A percentile compares a stretch with the other conserved stretches of the same genome.
Conservation (phyloP, 2,797 vertebrate genomes). For the Neopelma chrysocephalum region DNA sequence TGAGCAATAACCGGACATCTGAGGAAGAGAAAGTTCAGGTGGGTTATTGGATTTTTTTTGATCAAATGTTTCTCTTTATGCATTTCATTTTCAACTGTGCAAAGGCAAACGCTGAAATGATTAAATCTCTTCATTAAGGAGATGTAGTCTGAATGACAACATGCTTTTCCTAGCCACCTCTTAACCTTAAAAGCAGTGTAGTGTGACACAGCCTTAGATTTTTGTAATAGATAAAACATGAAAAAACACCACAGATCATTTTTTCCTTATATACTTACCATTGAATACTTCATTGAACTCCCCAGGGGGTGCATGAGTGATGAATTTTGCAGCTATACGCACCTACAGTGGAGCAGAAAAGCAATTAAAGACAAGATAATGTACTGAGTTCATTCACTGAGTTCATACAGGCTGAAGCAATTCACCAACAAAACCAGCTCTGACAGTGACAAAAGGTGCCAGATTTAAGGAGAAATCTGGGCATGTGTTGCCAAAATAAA, state of each 20-base stretch:
- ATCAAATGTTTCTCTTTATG: not conserved
- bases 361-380: not conserved
- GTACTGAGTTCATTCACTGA: not conserved
- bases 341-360: conserved; percentile 79
- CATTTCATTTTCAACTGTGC: not conserved
- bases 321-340: conserved; percentile 92
- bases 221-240: fast-evolving
- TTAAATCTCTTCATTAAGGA: not conserved
- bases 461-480: not conserved
- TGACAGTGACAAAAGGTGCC: not conserved
- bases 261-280: conserved; percentile 78
- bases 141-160: not conserved
- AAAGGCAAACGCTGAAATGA: not conserved
- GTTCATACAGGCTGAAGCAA: not conserved
- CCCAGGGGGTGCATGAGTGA: conserved; percentile 92
- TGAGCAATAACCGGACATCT: conserved; percentile 94
- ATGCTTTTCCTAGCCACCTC: not conserved
- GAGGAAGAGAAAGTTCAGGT: conserved; percentile 31
- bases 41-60: not conserved
- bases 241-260: not conserved
- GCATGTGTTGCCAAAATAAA: not conserved
- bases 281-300: conserved; percentile 98
- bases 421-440: not conserved
- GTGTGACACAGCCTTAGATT: not conserved
- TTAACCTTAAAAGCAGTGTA: not conserved